phyloP scores from a whole-genome alignment of 2,888 invertebrate species.

The Nasonia oneida region DNA sequence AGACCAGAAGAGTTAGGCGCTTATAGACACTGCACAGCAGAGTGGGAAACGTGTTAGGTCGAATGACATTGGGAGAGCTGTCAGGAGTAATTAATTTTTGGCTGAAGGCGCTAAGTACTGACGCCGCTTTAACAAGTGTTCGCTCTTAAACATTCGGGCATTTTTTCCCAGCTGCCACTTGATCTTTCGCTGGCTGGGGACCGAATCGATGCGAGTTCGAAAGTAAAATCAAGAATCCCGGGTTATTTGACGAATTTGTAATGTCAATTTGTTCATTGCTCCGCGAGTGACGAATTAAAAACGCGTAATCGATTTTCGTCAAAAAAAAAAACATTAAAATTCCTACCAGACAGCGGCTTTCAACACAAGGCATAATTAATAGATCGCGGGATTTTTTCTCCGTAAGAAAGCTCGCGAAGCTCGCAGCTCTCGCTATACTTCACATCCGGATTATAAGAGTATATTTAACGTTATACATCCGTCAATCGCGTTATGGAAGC shows the following conservation, averaged over 20 bases:
- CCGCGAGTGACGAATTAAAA: not conserved
- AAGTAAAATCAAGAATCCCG: not conserved
- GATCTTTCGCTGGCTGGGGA: not conserved
- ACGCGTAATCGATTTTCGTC: not conserved
- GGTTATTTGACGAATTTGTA: not conserved
- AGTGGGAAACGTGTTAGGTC: constrained; percentile 23
- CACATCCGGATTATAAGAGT: constrained; percentile 48
- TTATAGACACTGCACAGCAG: not conserved
- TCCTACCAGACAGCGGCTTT: not conserved
- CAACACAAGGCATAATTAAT: not conserved
- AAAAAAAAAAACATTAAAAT: not conserved
- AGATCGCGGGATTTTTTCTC: not conserved
- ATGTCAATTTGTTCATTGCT: not conserved
- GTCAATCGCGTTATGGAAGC: constrained; percentile 9
- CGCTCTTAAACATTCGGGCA: constrained; percentile 54
- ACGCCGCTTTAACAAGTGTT: constrained; percentile 59
- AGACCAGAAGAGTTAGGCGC: constrained; percentile 24
- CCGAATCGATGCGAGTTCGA: not conserved
- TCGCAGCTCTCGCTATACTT: not conserved
- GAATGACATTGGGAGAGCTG: constrained; percentile 59
- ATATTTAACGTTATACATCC: constrained; percentile 50
- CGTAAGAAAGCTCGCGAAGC: not conserved
- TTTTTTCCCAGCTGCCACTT: constrained; percentile 21
- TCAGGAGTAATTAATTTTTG: constrained; percentile 60
- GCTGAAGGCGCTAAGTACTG: constrained; percentile 56